phyloP scores from a whole-genome alignment of 64 coral and sea anemone species.

The Orbicella faveolata region DNA sequence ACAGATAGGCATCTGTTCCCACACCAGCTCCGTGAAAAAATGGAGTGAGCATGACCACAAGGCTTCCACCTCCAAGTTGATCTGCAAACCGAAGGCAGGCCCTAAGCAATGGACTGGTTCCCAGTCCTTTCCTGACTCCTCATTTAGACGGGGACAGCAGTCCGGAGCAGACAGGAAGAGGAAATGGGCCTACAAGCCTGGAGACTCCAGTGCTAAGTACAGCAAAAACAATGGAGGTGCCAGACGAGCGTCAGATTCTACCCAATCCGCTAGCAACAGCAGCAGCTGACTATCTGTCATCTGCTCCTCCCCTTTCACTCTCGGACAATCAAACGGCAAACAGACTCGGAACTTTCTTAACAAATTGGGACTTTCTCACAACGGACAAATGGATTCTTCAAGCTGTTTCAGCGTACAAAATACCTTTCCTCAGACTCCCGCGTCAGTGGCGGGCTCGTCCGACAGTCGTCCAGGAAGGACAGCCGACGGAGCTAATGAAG shows the following conservation, averaged over 20 bases:
- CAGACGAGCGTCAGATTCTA: neutral
- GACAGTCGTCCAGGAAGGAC: neutral
- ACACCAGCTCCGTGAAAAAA: constrained; percentile 47
- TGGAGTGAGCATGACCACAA: constrained; percentile 53
- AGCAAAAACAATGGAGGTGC: neutral
- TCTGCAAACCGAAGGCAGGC: constrained; percentile 41
- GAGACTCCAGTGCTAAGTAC: constrained; percentile 17
- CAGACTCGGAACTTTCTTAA: neutral
- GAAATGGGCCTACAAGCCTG: constrained; percentile 23
- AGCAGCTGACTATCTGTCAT: constrained; percentile 36
- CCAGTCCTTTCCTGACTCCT: constrained; percentile 55
- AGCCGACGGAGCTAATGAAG: neutral
- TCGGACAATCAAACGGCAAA: neutral
- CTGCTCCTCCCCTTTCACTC: neutral
- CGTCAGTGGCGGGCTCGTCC: neutral
- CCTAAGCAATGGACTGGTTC: neutral
- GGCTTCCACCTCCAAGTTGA: constrained; percentile 29
- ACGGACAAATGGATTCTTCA: neutral
- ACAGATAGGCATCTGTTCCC: constrained; percentile 58
- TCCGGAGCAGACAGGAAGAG: constrained; percentile 12
- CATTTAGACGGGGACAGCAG: neutral
- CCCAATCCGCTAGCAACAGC: neutral
- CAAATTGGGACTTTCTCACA: neutral
- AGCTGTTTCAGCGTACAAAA: neutral
- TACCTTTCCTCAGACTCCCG: neutral